Base-by-base conservation (phyloP, 2,888 invertebrate genomes). In the Caenorhabditis zanzibari region DNA sequence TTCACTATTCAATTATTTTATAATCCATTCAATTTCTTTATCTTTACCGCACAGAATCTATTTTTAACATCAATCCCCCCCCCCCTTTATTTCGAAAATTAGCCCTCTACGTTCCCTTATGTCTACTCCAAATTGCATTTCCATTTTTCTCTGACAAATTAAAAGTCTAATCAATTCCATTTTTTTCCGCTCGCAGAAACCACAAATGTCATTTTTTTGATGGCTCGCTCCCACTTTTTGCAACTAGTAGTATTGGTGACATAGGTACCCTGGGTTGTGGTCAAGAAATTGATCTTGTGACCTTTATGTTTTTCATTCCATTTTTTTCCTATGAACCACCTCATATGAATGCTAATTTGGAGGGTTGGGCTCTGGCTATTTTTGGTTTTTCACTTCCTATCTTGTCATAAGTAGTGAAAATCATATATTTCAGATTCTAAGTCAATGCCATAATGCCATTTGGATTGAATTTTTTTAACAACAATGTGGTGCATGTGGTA, bases 401-500 rank as follows among this genome's bases (percentile, higher is more conserved):
- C 9, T 19, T 19, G 12, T 71, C 16, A 19, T 6, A 71, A 19
- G n/a, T n/a, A n/a, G n/a, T n/a, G n/a, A n/a, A n/a, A n/a, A n/a
- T n/a, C n/a, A n/a, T n/a, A n/a, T n/a, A 0, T 74, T 74, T 44
- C 56, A 56, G 59, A 24, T n/a, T n/a, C 35, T 63, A 14, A 24
- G 6, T 16, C 4, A 14, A 61, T 59, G 59, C 2, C 1, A 49
- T 75, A 66, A 79, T 72, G 63, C 64, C 64, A 32, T 41, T 79
- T 47, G 54, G 72, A 38, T 26, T 68, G 26, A 76, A 58, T 26
- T 52, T 69, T 61, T 49, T 47, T 35, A 68, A 68, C 35, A 71
- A 64, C 5, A 59, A 63, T 28, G n/a, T n/a, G n/a, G n/a, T n/a
- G n/a, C 71, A 79, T 61, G 35, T 83, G 32, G 80, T 83, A 12